A percentile compares a stretch with the other conserved stretches of the same genome.
phyloP scores from a whole-genome alignment of 2,797 vertebrate genomes.

The Knipowitschia caucasica region DNA sequence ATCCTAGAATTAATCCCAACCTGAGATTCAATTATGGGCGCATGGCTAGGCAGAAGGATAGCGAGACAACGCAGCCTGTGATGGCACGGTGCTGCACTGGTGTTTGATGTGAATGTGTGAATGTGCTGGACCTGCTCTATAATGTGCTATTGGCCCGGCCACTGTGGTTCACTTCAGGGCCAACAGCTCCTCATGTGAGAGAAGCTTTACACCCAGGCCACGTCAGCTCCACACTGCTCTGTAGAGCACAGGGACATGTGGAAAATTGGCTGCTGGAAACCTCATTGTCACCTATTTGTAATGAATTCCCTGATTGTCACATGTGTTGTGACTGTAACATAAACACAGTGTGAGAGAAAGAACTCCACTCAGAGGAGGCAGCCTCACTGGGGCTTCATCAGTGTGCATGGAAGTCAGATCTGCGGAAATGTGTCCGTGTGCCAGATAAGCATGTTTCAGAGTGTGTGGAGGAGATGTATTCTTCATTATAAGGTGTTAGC shows the following conservation, averaged over 20 bases:
- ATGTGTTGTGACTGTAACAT: constrained; percentile 56
- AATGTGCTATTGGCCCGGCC: constrained; percentile 28
- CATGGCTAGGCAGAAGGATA: constrained; percentile 78
- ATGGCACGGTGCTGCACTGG: constrained; percentile 27
- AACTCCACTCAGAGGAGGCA: constrained; percentile 35
- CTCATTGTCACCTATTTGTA: constrained; percentile 86
- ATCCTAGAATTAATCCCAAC: constrained; percentile 99
- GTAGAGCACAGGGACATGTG: constrained; percentile 55
- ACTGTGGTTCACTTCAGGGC: constrained; percentile 30
- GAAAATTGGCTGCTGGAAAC: constrained; percentile 69
- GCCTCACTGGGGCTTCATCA: constrained; percentile 59
- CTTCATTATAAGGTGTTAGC: constrained; percentile 77
- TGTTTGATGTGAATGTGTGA: constrained; percentile 48
- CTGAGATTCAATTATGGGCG: constrained; percentile 91
- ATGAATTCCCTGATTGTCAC: constrained; percentile 72
- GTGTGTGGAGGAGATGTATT: constrained; percentile 45
- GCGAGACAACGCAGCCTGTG: constrained; percentile 45
- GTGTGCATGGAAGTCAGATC: constrained; percentile 63
- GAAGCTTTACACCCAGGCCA: constrained; percentile 52
- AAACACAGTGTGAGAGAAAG: constrained; percentile 40
- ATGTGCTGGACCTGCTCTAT: constrained; percentile 41
- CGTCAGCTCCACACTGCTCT: constrained; percentile 53
- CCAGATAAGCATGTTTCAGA: constrained; percentile 69
- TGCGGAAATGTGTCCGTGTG: constrained; percentile 72
- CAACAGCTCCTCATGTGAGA: constrained; percentile 30